Evolutionary conservation across 1,140 invertebrate genomes (phyloP).

Genomic region (Sminthurides bifidus): DNA sequence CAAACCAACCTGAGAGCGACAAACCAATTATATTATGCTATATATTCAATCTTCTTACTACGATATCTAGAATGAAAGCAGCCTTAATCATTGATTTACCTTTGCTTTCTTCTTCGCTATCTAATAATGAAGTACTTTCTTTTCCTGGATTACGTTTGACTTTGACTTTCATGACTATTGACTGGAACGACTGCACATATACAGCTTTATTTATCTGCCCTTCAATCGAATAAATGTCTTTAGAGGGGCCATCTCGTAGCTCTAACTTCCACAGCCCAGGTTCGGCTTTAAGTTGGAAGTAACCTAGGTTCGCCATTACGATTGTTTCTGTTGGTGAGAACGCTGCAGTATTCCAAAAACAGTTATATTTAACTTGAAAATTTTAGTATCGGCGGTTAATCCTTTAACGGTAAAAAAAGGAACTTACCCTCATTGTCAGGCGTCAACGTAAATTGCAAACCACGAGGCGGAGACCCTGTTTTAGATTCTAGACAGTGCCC

Average conservation of each 20-base stretch:
- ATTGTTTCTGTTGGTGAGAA: constrained; percentile 75
- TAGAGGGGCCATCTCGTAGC: constrained; percentile 75
- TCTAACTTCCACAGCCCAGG: constrained; percentile 87
- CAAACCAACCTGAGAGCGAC: constrained; percentile 15
- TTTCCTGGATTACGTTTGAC: constrained; percentile 84
- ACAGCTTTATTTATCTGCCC: constrained; percentile 54
- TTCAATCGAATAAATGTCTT: constrained; percentile 67
- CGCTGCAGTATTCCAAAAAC: not conserved
- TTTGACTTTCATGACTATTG: constrained; percentile 79
- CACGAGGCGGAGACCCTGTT: constrained; percentile 83
- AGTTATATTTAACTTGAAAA: constrained; percentile 8
- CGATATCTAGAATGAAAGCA: not conserved
- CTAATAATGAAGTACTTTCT: constrained; percentile 68
- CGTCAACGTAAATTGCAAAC: constrained; percentile 91
- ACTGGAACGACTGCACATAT: constrained; percentile 74
- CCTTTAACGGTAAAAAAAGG: not conserved
- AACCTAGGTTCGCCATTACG: constrained; percentile 98
- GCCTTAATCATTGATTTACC: constrained; percentile 39
- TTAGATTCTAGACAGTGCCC: constrained; percentile 92
- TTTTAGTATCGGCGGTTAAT: constrained; percentile 6
- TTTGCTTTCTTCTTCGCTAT: constrained; percentile 53
- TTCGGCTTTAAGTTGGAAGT: constrained; percentile 95
- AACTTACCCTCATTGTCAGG: constrained; percentile 30
- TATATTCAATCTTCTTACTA: not conserved
- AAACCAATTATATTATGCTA: not conserved